phyloP scores from a whole-genome alignment of 2,797 vertebrate species.

The Chlorospingus flavigularis region DNA sequence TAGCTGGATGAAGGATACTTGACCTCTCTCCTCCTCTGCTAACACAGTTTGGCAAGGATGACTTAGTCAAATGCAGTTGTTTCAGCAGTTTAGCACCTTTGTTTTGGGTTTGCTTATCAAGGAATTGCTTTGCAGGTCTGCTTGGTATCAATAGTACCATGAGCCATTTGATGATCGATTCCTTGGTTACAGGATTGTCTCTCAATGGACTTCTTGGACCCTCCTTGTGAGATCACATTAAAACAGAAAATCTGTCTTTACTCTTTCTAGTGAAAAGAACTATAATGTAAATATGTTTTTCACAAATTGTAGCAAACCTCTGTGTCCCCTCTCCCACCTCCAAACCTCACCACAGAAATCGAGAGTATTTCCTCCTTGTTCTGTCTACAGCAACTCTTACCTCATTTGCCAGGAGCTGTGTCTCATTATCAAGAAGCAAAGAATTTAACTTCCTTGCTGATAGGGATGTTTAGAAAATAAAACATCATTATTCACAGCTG shows the following conservation, averaged over 20 bases:
- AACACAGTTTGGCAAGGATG: background rate
- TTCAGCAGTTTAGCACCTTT: background rate
- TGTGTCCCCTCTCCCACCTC: accelerated
- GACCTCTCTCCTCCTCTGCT: background rate
- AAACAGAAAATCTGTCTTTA: background rate
- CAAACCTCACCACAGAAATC: background rate
- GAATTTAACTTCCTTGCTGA: conserved; percentile 20
- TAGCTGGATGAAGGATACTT: background rate
- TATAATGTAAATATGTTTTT: background rate
- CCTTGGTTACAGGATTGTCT: background rate
- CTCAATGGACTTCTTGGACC: background rate
- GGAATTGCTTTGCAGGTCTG: background rate
- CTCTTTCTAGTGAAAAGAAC: background rate
- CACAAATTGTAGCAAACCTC: background rate
- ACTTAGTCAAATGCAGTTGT: background rate
- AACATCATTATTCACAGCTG: background rate
- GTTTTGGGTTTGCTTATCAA: background rate
- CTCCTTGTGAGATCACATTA: background rate
- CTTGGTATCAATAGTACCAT: background rate
- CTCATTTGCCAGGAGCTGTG: background rate
- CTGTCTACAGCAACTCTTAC: background rate
- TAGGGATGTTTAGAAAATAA: conserved; percentile 41
- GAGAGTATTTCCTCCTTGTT: background rate
- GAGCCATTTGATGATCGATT: background rate
- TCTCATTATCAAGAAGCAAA: background rate